phyloP scores from a whole-genome alignment of 1,140 invertebrate genomes.

The Pseudomyrmex concolor region DNA sequence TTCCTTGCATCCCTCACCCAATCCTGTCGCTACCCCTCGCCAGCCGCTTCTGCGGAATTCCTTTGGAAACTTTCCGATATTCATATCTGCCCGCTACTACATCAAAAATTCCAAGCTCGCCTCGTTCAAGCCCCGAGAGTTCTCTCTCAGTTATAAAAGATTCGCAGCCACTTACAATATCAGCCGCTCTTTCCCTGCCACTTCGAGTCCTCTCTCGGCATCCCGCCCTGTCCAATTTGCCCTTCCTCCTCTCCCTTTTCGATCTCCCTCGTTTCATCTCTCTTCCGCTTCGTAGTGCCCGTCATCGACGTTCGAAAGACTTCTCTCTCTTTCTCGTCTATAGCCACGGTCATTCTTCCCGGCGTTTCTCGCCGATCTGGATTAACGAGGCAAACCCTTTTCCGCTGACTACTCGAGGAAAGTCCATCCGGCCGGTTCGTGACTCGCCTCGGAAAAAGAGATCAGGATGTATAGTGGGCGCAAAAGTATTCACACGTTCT shows the following conservation, averaged over 20 bases:
- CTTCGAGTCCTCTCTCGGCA: constrained; percentile 27
- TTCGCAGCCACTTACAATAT: constrained; percentile 84
- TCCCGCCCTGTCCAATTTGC: constrained; percentile 43
- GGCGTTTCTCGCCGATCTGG: constrained; percentile 68
- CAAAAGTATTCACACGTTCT: too few relatives aligned
- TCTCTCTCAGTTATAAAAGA: constrained; percentile 81
- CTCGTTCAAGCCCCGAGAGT: constrained; percentile 68
- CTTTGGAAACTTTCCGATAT: constrained; percentile 84
- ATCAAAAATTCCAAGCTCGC: constrained; percentile 83
- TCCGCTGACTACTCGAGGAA: constrained; percentile 58
- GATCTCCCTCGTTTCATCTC: neutral
- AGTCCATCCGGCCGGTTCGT: constrained; percentile 69
- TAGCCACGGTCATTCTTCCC: constrained; percentile 12
- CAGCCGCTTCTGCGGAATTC: constrained; percentile 75
- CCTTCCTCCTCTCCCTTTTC: neutral
- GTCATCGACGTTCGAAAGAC: constrained; percentile 54
- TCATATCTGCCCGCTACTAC: constrained; percentile 83
- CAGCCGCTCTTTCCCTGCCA: constrained; percentile 67
- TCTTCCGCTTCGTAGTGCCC: constrained; percentile 6
- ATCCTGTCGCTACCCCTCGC: constrained; percentile 11
- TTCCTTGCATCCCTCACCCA: constrained; percentile 20
- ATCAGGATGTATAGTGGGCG: constrained; percentile 44
- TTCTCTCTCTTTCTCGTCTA: neutral
- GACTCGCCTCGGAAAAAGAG: constrained; percentile 64
- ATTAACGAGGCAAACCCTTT: constrained; percentile 74